Base-by-base conservation (phyloP, 2,113 vertebrate genomes). In the Boulengeromyrus knoepffleri region DNA sequence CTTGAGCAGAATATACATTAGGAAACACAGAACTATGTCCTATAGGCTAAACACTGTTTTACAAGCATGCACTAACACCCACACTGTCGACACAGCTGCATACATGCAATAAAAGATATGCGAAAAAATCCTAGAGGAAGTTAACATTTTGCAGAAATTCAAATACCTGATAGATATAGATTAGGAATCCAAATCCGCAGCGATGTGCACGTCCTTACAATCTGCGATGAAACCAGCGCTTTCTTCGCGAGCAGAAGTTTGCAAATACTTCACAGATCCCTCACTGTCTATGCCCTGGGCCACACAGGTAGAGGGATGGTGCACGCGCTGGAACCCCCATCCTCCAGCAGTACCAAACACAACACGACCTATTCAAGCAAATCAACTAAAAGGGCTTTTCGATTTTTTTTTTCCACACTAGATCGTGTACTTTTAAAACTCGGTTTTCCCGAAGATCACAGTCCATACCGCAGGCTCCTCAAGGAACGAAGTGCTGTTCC, bases 221-320 rank as follows among this genome's bases (percentile, higher is more conserved):
- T 92, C 89, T 66, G 92, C 92, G 39, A 53, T 90, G 94, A 92
- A 90, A 90, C 62, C 92, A 90, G 90, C 92, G 91, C 92, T 92
- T 88, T 89, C 31, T 91, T 93, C 89, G 66, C 49, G 21, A 85
- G 84, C 91, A 90, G 88, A 91, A 89, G 86, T 92, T 91, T 92
- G 88, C 89, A 90, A 92, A 91, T 92, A 93, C 93, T 91, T 94
- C 94, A 95, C 94, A 94, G 94, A 95, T 95, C 94, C 91, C 91
- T 91, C 93, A 90, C 92, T 94, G 93, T 96, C 94, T 94, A 93
- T 94, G 91, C 93, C 92, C 94, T 89, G 96, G 97, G 97, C 97
- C 97, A 98, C 98, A 98, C 98, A 99, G 98, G 97, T 98, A 98
- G 97, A 94, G 88, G 92, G 92, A 94, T 93, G 91, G 92, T 93